These are phyloP conservation scores for Amblyjoppa proteus DNA, from an alignment of 2,888 invertebrate genomes.

Conservation along the genomic window DNA sequence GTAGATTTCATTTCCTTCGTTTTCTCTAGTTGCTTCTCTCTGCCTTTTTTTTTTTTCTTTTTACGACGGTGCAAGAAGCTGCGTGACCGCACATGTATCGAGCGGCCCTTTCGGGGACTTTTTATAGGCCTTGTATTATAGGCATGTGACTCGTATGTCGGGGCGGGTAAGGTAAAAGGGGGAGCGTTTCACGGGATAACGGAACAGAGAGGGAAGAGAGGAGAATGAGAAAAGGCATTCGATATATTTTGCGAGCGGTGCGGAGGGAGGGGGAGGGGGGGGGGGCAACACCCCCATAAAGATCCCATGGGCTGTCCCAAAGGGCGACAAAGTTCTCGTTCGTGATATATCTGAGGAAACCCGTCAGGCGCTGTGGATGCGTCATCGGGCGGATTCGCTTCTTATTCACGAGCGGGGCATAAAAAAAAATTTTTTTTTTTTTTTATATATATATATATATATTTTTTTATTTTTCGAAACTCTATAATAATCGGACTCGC, in stretches of 20 bases:
- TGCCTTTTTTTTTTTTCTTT: slow-evolving; percentile 70
- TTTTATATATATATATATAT: too few relatives aligned
- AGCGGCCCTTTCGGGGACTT: slow-evolving; percentile 66
- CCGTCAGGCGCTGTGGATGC: slow-evolving; percentile 48
- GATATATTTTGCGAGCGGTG: slow-evolving; percentile 53
- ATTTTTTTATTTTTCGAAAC: too few relatives aligned
- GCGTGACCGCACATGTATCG: slow-evolving; percentile 76
- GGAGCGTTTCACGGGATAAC: slow-evolving; percentile 51
- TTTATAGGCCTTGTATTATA: slow-evolving; percentile 73
- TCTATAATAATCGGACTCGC: background rate
- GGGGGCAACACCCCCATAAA: slow-evolving; percentile 72
- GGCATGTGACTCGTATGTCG: slow-evolving; percentile 65
- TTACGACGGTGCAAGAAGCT: slow-evolving; percentile 79
- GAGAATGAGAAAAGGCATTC: slow-evolving; percentile 60
- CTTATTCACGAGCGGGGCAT: slow-evolving; percentile 17
- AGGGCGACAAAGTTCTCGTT: slow-evolving; percentile 68
- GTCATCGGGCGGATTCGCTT: slow-evolving; percentile 48
- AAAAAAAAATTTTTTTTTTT: background rate
- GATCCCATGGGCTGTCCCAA: slow-evolving; percentile 65
- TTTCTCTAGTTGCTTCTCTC: slow-evolving; percentile 48
- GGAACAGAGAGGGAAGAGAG: slow-evolving; percentile 62
- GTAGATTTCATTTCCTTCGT: slow-evolving; percentile 68
- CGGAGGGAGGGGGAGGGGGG: slow-evolving; percentile 66
- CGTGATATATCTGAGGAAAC: slow-evolving; percentile 55
- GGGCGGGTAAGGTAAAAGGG: slow-evolving; percentile 64